Evolutionary conservation across 2,113 vertebrate species (phyloP), one percentile per base, ranked within the genome.

Genomic region (Dromiciops gliroides): DNA sequence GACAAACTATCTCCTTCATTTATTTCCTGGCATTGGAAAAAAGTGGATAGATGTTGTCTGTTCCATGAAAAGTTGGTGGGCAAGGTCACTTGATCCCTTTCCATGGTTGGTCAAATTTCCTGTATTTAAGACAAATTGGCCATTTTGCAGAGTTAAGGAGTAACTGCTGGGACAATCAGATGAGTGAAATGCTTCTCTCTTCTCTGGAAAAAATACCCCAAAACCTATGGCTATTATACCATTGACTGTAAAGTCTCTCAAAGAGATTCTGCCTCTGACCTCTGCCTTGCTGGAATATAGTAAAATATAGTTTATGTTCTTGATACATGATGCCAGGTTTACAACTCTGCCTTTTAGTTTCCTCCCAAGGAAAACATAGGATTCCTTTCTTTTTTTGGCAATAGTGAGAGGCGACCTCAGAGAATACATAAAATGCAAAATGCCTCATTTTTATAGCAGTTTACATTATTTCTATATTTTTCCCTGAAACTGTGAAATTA

Each of bases 161-260:
- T 28, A 51, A 50, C 14, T 90, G 31, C 53, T 48, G 94, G 50
- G 47, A 44, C 52, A n/a, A 92, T 96, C 48, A 90, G 92, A 92
- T 93, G 52, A 83, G 50, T 88, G 95, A 96, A 95, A 75, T 91
- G 3, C n/a, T 90, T 60, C 92, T 95, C 26, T 93, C 26, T 92
- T 96, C 49, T 91, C 50, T 93, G 49, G 93, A 28, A 56, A 95
- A 97, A 97, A 92, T 90, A n/a, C 8, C 37, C n/a, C 22, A 31
- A 96, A 95, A 51, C n/a, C 31, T 91, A 94, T 92, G 51, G 88
- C 92, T 97, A n/a, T 97, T 96, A 92, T 91, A 56, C 67, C 96
- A 94, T 93, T 95, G 96, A 89, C 96, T 97, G 96, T 95, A n/a
- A 95, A 97, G 92, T 95, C 90, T 95, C 95, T 97, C 92, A 95